Evolutionary conservation across 2,113 vertebrate genomes (phyloP).

Genomic region (Dasyornis broadbenti): DNA sequence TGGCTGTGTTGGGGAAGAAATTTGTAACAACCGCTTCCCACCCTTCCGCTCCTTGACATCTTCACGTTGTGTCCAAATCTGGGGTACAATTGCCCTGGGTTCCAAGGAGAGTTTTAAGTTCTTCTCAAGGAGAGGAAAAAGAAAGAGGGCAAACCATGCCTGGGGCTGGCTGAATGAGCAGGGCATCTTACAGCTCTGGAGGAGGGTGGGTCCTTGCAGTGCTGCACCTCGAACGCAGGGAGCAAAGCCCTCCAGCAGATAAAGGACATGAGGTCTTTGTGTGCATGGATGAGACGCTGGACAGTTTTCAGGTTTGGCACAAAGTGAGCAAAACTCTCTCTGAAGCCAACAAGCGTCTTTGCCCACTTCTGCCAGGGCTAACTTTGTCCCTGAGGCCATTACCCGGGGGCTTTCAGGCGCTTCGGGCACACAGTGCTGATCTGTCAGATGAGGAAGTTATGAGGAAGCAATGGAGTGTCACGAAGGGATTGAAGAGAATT

Average conservation of each 20-base stretch:
- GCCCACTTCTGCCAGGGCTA: conserved; percentile 43
- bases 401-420: conserved; percentile 5
- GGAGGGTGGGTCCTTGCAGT: not conserved
- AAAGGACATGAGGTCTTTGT: not conserved
- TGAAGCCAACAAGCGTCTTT: not conserved
- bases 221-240: not conserved
- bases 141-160: not conserved
- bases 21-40: not conserved
- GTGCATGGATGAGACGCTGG: not conserved
- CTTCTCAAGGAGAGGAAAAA: not conserved
- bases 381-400: conserved; percentile 27
- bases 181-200: not conserved
- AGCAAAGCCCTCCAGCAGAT: not conserved
- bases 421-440: conserved; percentile 41
- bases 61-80: not conserved
- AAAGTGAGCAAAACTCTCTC: not conserved
- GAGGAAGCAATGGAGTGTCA: conserved; percentile 58
- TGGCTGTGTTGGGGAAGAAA: not conserved
- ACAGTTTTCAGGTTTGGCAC: not conserved
- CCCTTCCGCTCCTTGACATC: not conserved
- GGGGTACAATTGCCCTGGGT: not conserved
- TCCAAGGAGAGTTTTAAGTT: not conserved
- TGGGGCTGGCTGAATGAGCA: rapidly evolving
- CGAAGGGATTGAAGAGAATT: conserved; percentile 63
- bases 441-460: conserved; percentile 57